phyloP scores from a whole-genome alignment of 2,113 vertebrate species.

The Actinemys pallida region DNA sequence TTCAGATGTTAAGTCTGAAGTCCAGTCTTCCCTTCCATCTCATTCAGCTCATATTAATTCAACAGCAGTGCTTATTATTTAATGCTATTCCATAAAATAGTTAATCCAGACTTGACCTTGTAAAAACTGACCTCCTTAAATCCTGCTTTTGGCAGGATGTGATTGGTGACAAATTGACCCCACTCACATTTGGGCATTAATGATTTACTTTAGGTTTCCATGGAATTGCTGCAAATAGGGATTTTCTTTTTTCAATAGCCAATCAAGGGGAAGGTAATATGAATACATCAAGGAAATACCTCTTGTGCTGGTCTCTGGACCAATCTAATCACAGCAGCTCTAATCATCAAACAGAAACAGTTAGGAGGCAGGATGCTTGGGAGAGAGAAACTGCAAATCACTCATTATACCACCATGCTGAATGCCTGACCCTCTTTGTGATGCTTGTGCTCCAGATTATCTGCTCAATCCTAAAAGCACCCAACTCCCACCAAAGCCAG shows the following conservation, averaged over 20 bases:
- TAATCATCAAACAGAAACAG: not conserved
- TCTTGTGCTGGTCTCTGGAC: not conserved
- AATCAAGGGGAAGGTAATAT: not conserved
- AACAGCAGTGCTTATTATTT: conserved; percentile 18
- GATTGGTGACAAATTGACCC: not conserved
- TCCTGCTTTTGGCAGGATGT: conserved; percentile 25
- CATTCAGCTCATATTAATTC: conserved; percentile 21
- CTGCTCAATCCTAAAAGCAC: not conserved
- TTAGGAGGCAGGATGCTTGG: not conserved
- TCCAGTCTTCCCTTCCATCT: not conserved
- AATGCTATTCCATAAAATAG: conserved; percentile 38
- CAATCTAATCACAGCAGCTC: not conserved
- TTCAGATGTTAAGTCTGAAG: conserved; percentile 18
- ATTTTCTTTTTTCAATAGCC: not conserved
- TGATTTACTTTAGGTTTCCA: conserved; percentile 24
- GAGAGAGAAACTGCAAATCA: not conserved
- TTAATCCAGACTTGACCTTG: conserved; percentile 53
- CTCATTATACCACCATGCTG: not conserved
- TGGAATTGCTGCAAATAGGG: not conserved
- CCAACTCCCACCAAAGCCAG: not conserved
- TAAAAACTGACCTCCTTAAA: not conserved
- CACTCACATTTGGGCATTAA: not conserved
- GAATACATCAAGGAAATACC: not conserved
- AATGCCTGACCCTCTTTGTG: not conserved
- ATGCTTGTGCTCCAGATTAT: not conserved